A percentile compares a stretch with the other conserved stretches of the same genome.
Conservation (phyloP, 2,113 vertebrate species). For the Archilochus colubris region DNA sequence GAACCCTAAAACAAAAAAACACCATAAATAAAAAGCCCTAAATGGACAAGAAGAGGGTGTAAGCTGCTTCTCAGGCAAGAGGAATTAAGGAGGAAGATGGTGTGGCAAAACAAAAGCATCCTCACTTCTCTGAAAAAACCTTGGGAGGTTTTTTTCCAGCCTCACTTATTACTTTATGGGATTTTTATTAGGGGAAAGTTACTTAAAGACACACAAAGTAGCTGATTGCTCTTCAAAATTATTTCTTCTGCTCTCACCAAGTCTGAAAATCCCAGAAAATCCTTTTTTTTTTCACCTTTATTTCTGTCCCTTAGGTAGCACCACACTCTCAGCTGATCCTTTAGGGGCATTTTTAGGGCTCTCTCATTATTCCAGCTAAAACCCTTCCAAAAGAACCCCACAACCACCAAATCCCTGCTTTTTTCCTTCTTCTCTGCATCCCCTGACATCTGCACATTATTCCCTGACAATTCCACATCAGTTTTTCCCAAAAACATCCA, state of each 20-base stretch:
- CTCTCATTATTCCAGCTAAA: no score
- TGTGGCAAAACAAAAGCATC: not conserved
- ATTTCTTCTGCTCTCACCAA: not conserved
- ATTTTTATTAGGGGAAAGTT: not conserved
- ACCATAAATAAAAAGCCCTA: not conserved
- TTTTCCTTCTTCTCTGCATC: no score
- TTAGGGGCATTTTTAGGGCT: not conserved
- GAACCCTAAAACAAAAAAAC: constrained; percentile 4
- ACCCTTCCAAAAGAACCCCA: no score
- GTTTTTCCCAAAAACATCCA: no score
- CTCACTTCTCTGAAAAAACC: not conserved
- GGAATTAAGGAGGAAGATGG: constrained; percentile 2
- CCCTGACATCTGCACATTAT: no score
- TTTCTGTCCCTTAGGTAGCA: not conserved
- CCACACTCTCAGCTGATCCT: not conserved
- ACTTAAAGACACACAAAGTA: not conserved
- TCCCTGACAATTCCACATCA: no score
- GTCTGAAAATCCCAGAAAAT: not conserved
- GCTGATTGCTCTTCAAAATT: not conserved
- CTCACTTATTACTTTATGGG: not conserved
- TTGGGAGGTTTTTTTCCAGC: not conserved
- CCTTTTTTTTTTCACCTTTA: rapidly evolving
- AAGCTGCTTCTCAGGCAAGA: not conserved
- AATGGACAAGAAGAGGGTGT: not conserved
- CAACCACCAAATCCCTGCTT: no score